Percentiles rank a stretch among this genome's conserved stretches.
Conservation (phyloP, 2,888 invertebrate genomes). For the Ophioninae sp. region DNA sequence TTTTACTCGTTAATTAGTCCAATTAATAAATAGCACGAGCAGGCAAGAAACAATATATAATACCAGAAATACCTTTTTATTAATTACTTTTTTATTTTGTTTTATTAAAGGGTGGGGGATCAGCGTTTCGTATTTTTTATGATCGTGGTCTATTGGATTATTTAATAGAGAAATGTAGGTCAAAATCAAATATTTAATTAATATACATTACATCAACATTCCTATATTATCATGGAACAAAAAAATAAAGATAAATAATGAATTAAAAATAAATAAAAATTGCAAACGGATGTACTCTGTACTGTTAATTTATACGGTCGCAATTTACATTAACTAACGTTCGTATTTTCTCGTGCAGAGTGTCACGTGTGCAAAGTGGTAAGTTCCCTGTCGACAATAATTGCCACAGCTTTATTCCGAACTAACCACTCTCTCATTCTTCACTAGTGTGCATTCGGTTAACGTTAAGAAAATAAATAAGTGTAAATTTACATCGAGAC, state of each 20-base stretch:
- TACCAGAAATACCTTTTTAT: too few species aligned
- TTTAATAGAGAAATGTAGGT: too few species aligned
- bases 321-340: background rate
- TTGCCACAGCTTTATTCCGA: constrained; percentile 4
- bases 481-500: constrained; percentile 20
- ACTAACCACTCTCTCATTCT: constrained; percentile 5
- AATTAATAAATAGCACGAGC: too few species aligned
- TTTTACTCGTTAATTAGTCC: too few species aligned
- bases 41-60: too few species aligned
- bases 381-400: background rate
- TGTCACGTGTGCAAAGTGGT: background rate
- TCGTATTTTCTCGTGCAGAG: background rate
- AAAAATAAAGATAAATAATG: background rate
- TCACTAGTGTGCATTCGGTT: background rate
- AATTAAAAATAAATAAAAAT: background rate
- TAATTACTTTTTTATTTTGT: too few species aligned
- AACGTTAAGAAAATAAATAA: constrained; percentile 11
- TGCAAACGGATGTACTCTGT: background rate
- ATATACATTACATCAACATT: background rate
- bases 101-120: too few species aligned
- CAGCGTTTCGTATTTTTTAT: too few species aligned
- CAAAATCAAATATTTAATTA: background rate
- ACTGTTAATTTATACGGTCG: background rate
- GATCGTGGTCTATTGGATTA: too few species aligned
- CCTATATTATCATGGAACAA: background rate